Conservation (phyloP, 2,113 vertebrate genomes). For the Tachycineta bicolor region DNA sequence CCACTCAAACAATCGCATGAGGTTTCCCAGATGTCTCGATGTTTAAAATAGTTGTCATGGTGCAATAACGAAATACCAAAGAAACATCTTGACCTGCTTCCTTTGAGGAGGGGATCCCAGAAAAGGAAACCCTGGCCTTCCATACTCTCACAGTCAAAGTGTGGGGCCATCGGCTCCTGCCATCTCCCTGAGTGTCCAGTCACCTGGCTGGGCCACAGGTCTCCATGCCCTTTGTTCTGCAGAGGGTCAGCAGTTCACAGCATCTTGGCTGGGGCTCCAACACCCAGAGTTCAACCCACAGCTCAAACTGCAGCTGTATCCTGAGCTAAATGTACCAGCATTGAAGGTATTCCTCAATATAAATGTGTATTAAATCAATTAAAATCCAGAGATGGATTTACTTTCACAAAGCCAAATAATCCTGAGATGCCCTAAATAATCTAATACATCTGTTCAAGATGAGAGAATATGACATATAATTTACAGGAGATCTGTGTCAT, state of each 20-base stretch:
- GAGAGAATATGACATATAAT: background rate
- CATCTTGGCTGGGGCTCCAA: background rate
- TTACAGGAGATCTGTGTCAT: background rate
- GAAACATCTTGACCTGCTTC: background rate
- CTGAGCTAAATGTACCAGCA: background rate
- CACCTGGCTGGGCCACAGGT: background rate
- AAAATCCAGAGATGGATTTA: background rate
- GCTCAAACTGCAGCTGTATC: background rate
- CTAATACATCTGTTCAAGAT: background rate
- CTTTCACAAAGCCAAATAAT: background rate
- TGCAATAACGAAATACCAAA: background rate
- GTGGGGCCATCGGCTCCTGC: accelerated
- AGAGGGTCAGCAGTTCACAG: background rate
- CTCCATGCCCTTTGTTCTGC: background rate
- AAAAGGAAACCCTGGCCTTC: background rate
- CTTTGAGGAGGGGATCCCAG: background rate
- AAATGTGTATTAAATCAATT: background rate
- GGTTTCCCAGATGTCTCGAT: background rate
- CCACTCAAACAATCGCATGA: accelerated
- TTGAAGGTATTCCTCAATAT: background rate
- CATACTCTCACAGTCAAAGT: too few species aligned
- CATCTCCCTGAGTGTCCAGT: accelerated
- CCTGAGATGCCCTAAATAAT: background rate
- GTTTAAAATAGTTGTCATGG: background rate
- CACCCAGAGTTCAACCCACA: background rate